Conservation (phyloP, 1,140 invertebrate genomes). For the Heliconius melpomene region DNA sequence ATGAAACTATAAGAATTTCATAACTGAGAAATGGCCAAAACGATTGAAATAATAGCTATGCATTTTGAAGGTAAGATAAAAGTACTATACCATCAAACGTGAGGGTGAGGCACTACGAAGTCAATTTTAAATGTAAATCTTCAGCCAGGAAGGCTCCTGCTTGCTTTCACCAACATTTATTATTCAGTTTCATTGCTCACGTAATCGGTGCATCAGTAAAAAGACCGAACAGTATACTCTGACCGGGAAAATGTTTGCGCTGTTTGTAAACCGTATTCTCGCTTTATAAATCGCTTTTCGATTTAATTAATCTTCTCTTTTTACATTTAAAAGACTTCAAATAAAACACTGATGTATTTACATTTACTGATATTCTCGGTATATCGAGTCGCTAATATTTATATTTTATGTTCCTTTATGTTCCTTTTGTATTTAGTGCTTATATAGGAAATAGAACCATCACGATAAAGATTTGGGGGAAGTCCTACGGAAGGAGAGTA, state of each 20-base stretch:
- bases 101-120: slow-evolving; percentile 49
- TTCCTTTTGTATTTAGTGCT: not conserved
- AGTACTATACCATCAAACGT: slow-evolving; percentile 51
- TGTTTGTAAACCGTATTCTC: slow-evolving; percentile 29
- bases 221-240: slow-evolving; percentile 30
- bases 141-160: slow-evolving; percentile 19
- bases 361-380: not conserved
- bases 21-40: slow-evolving; percentile 30
- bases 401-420: not conserved
- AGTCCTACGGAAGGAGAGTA: too few relatives aligned
- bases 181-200: slow-evolving; percentile 42
- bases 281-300: slow-evolving; percentile 30
- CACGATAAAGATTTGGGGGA: too few relatives aligned
- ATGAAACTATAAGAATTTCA: slow-evolving; percentile 22
- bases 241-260: slow-evolving; percentile 33
- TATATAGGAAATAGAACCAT: too few relatives aligned
- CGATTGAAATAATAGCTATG: slow-evolving; percentile 45
- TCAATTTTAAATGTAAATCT: slow-evolving; percentile 53
- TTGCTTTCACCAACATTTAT: slow-evolving; percentile 38
- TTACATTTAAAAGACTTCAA: slow-evolving; percentile 17
- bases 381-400: not conserved
- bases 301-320: slow-evolving; percentile 32
- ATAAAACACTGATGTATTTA: slow-evolving; percentile 9
- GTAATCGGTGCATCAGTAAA: slow-evolving; percentile 36
- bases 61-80: slow-evolving; percentile 54